Evolutionary conservation across 92 coral and sea anemone genomes (phyloP).

Genomic region (Epizoanthus scotinus): DNA sequence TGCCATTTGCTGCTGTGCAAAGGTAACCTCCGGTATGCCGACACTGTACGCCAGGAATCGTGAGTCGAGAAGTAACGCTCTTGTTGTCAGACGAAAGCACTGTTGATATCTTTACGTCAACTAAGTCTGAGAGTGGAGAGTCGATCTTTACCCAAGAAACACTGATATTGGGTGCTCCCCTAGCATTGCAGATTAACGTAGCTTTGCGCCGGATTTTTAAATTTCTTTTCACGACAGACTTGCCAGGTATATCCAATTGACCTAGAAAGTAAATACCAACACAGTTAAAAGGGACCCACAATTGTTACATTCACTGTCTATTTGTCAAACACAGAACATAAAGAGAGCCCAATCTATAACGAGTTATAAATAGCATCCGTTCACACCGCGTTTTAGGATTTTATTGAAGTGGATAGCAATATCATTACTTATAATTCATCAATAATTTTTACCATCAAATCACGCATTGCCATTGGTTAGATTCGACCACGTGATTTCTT

Average conservation of each 20-base stretch:
- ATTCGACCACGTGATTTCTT: too few relatives aligned
- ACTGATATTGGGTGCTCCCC: conserved; percentile 13
- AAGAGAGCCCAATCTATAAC: too few relatives aligned
- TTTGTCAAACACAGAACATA: not conserved
- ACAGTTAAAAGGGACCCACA: not conserved
- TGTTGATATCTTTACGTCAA: conserved; percentile 4
- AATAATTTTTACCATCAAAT: too few relatives aligned
- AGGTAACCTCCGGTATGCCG: conserved; percentile 15
- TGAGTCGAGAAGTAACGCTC: not conserved
- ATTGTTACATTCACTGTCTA: too few relatives aligned
- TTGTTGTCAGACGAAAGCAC: not conserved
- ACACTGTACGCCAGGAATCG: conserved; percentile 6
- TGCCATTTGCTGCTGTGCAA: conserved; percentile 23
- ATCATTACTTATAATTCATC: too few relatives aligned
- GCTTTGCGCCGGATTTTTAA: not conserved
- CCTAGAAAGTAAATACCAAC: not conserved
- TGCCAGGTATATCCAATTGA: conserved; percentile 22
- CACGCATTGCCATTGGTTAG: too few relatives aligned
- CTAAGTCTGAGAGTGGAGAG: not conserved
- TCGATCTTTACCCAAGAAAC: conserved; percentile 5
- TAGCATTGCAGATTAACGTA: conserved; percentile 4
- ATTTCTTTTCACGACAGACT: conserved; percentile 6
- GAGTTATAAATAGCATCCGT: too few relatives aligned
- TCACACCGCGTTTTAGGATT: too few relatives aligned
- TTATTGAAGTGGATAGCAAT: too few relatives aligned